Conservation (phyloP, 2,888 invertebrate genomes). For the Tipula lateralis region DNA sequence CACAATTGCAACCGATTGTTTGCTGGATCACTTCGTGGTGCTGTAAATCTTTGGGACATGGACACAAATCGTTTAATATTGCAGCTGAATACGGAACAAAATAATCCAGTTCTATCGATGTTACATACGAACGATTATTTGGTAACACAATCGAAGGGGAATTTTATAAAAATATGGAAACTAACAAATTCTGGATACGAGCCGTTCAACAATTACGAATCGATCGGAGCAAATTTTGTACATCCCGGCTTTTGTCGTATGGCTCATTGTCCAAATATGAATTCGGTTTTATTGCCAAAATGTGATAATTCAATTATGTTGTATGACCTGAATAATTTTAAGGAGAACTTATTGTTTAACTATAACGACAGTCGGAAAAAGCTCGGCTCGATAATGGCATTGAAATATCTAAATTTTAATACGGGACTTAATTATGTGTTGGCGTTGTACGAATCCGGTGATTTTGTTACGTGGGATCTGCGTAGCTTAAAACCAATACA, state of each 20-base stretch:
- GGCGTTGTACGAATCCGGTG: constrained; percentile 70
- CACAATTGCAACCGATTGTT: constrained; percentile 62
- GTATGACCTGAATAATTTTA: constrained; percentile 46
- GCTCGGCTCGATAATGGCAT: constrained; percentile 55
- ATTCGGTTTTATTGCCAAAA: constrained; percentile 62
- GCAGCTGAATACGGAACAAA: constrained; percentile 41
- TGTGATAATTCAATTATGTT: constrained; percentile 51
- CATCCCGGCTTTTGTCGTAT: constrained; percentile 70
- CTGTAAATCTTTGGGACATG: constrained; percentile 73
- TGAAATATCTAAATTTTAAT: constrained; percentile 51
- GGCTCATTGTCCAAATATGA: constrained; percentile 54
- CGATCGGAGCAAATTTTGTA: constrained; percentile 43
- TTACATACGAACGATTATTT: constrained; percentile 57
- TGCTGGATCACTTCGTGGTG: constrained; percentile 69
- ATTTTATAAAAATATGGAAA: constrained; percentile 62
- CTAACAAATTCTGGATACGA: constrained; percentile 58
- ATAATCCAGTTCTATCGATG: constrained; percentile 46
- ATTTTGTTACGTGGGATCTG: constrained; percentile 67
- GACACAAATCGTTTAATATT: constrained; percentile 42
- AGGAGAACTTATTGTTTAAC: constrained; percentile 38
- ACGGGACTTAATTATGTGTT: constrained; percentile 55
- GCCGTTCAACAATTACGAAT: constrained; percentile 54
- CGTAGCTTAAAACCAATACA: constrained; percentile 56
- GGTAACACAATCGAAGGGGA: constrained; percentile 71
- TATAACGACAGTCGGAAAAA: constrained; percentile 35